Evolutionary conservation across 2,888 invertebrate species (phyloP).

Genomic region (Chymomyza caudatula): DNA sequence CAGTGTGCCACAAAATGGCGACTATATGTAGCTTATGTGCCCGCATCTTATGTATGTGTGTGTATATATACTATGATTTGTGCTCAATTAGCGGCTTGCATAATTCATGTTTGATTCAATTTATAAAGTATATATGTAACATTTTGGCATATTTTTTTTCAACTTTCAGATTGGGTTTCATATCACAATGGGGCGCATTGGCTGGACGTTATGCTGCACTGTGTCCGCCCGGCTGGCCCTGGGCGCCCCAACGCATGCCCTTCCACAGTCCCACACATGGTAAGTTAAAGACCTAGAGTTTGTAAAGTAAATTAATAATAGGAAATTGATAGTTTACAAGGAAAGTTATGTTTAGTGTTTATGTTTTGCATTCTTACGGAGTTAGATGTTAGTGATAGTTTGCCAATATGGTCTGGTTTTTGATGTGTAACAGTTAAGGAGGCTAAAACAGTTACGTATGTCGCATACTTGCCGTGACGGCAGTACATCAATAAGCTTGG

Average conservation of each 20-base stretch:
- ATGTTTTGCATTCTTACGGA: too few relatives aligned
- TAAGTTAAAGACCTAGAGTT: slow-evolving; percentile 74
- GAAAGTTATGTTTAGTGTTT: too few relatives aligned
- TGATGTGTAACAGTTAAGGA: too few relatives aligned
- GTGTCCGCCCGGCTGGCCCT: slow-evolving; percentile 83
- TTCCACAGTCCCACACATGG: slow-evolving; percentile 84
- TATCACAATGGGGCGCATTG: slow-evolving; percentile 89
- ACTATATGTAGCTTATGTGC: slow-evolving; percentile 19
- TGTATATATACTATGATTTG: slow-evolving; percentile 21
- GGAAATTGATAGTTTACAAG: too few relatives aligned
- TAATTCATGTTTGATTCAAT: slow-evolving; percentile 37
- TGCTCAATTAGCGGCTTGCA: slow-evolving; percentile 36
- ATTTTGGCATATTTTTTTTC: slow-evolving; percentile 17
- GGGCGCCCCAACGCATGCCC: slow-evolving; percentile 80
- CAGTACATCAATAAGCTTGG: too few relatives aligned
- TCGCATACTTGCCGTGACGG: too few relatives aligned
- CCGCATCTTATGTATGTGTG: slow-evolving; percentile 14
- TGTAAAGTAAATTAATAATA: too few relatives aligned
- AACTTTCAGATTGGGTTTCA: slow-evolving; percentile 85
- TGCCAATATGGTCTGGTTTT: too few relatives aligned
- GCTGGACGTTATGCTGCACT: slow-evolving; percentile 86
- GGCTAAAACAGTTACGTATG: too few relatives aligned
- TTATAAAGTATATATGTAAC: slow-evolving; percentile 31
- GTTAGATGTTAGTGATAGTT: too few relatives aligned
- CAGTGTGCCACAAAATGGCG: slow-evolving; percentile 15